A percentile compares a stretch with the other conserved stretches of the same genome.
phyloP scores from a whole-genome alignment of 2,888 invertebrate species.

The Aradus depressus region DNA sequence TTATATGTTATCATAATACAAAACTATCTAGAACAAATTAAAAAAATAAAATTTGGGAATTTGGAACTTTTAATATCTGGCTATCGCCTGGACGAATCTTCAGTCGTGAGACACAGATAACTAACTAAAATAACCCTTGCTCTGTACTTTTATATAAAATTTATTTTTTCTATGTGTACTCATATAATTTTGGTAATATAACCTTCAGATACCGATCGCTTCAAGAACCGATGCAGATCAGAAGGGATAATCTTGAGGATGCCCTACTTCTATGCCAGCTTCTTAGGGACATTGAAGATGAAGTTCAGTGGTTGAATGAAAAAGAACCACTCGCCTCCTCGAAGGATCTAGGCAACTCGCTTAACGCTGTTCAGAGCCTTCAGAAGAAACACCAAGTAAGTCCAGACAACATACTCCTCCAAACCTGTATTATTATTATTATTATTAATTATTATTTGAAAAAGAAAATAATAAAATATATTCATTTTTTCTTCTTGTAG shows the following conservation, averaged over 20 bases:
- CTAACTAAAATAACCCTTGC: too few species aligned
- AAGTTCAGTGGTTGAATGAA: constrained; percentile 79
- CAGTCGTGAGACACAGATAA: too few species aligned
- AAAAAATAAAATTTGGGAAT: too few species aligned
- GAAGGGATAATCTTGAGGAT: constrained; percentile 85
- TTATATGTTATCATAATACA: too few species aligned
- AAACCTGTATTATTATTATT: background rate
- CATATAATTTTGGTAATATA: too few species aligned
- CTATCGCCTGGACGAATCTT: too few species aligned
- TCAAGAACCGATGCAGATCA: constrained; percentile 80
- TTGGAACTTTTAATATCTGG: too few species aligned
- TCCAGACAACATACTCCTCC: background rate
- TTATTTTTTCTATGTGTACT: too few species aligned
- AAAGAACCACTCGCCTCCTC: constrained; percentile 60
- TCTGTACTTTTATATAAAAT: too few species aligned
- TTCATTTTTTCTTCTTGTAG: constrained; percentile 31
- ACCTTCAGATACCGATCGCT: constrained; percentile 62
- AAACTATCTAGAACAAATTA: too few species aligned
- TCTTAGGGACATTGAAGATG: constrained; percentile 84
- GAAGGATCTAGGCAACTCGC: constrained; percentile 52
- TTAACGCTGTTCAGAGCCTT: constrained; percentile 71
- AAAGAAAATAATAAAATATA: background rate
- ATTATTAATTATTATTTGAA: background rate
- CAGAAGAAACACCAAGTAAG: constrained; percentile 79
- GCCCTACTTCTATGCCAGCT: constrained; percentile 80